Conservation (phyloP, 2,113 vertebrate species). For the Pluvianellus socialis region DNA sequence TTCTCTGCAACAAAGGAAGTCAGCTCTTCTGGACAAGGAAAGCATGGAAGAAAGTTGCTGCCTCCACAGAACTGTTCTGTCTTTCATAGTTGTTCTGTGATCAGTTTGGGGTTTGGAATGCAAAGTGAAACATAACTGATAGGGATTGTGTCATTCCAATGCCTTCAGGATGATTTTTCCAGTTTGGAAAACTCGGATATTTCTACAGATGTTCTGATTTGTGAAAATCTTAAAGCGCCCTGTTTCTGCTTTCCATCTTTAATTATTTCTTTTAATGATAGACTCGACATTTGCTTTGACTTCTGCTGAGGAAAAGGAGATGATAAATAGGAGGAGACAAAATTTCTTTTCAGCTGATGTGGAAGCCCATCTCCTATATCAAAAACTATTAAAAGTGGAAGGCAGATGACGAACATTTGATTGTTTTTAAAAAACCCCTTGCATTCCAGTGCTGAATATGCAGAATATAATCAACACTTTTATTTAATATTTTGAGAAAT, state of each 20-base stretch:
- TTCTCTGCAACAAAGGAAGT: background rate
- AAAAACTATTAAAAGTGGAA: background rate
- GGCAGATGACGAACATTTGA: background rate
- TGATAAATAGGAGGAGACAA: background rate
- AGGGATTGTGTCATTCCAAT: background rate
- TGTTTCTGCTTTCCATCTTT: background rate
- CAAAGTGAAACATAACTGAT: background rate
- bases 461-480: background rate
- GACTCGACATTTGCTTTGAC: background rate
- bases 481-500: background rate
- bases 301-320: background rate
- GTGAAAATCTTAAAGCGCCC: background rate
- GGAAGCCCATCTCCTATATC: background rate
- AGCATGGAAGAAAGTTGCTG: background rate
- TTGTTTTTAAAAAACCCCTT: background rate
- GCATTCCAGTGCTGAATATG: background rate
- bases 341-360: background rate
- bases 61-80: background rate
- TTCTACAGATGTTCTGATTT: fast-evolving
- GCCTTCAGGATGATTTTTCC: background rate
- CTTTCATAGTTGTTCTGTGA: background rate
- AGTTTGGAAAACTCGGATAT: background rate
- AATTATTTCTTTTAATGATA: background rate
- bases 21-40: background rate
- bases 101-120: background rate